These are phyloP conservation scores for Enoplosus armatus DNA, from an alignment of 2,797 vertebrate genomes.

Conservation along the genomic window DNA sequence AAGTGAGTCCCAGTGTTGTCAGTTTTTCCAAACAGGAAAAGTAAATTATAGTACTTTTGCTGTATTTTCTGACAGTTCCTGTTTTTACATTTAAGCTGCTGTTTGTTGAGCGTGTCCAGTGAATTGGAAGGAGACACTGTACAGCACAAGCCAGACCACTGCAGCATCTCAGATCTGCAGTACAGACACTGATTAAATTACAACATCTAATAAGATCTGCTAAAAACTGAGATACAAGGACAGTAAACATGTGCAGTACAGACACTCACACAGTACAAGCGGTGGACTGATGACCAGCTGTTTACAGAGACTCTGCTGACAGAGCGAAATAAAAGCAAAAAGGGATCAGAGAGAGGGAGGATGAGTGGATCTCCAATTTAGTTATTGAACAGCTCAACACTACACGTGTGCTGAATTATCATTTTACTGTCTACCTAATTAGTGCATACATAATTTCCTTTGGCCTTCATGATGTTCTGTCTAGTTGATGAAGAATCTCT, in stretches of 20 bases:
- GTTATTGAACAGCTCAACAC: slow-evolving; percentile 25
- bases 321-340: slow-evolving; percentile 23
- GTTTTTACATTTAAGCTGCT: background rate
- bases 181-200: slow-evolving; percentile 36
- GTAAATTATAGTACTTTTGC: no score
- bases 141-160: background rate
- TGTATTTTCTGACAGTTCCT: background rate
- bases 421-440: slow-evolving; percentile 39
- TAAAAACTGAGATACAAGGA: slow-evolving; percentile 35
- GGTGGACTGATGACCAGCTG: slow-evolving; percentile 28
- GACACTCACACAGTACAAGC: background rate
- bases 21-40: no score
- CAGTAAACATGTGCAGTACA: slow-evolving; percentile 25
- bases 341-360: background rate
- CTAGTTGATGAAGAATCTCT: background rate
- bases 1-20: background rate
- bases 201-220: slow-evolving; percentile 52
- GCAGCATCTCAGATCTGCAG: slow-evolving; percentile 24
- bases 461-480: background rate
- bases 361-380: slow-evolving; percentile 17
- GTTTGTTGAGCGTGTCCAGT: slow-evolving; percentile 8
- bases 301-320: slow-evolving; percentile 45
- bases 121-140: background rate
- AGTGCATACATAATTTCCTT: slow-evolving; percentile 16
- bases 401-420: slow-evolving; percentile 29